These are phyloP conservation scores for Oreotrochilus melanogaster DNA, from an alignment of 2,113 vertebrate genomes.

Conservation along the genomic window DNA sequence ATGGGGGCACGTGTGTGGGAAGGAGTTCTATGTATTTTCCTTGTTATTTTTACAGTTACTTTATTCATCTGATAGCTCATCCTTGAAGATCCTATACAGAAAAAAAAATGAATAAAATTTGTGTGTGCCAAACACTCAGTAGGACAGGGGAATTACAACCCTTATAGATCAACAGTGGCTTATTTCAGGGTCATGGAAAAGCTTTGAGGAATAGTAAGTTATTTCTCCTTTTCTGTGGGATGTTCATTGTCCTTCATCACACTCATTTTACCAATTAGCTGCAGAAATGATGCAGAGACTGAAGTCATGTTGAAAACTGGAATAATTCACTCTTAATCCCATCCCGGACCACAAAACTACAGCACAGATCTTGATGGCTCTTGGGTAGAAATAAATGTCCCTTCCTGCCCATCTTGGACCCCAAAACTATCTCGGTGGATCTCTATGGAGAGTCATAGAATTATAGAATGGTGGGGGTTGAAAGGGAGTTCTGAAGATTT, in stretches of 20 bases:
- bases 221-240: background rate
- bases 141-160: background rate
- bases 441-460: background rate
- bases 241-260: background rate
- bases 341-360: too few species aligned
- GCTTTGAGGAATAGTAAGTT: background rate
- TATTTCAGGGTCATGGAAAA: background rate
- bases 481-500: too few species aligned
- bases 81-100: background rate
- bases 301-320: background rate
- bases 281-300: background rate
- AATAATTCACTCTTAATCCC: background rate
- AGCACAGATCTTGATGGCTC: background rate
- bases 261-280: background rate
- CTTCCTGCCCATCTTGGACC: background rate
- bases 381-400: background rate
- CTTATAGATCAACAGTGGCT: background rate
- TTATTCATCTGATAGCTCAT: background rate
- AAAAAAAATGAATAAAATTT: background rate
- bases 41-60: background rate
- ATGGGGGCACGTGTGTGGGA: rapidly evolving
- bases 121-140: background rate
- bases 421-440: background rate
- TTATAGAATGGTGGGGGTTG: too few species aligned
- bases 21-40: background rate